Percentiles rank a stretch among this genome's conserved stretches.
These are phyloP conservation scores for Apodemus sylvaticus DNA, from an alignment of 2,113 vertebrate species.

Conservation along the genomic window DNA sequence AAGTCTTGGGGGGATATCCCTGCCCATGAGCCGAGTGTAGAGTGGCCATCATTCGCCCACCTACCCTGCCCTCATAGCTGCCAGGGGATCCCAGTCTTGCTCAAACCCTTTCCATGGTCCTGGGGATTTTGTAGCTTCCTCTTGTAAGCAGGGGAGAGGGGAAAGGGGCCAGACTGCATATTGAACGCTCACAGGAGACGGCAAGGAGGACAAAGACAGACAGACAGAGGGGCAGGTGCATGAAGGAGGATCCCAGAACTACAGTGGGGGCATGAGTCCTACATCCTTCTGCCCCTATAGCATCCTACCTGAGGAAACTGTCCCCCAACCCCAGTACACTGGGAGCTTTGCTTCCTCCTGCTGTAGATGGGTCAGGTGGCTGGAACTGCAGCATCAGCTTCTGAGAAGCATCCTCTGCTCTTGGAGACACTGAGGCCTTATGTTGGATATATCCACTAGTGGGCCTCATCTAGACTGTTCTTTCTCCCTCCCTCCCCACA, in stretches of 20 bases:
- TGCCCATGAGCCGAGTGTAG: not conserved
- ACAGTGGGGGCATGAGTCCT: accelerated
- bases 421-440: not conserved
- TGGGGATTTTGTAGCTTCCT: not conserved
- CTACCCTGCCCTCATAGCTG: not conserved
- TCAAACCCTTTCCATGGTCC: not conserved
- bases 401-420: not conserved
- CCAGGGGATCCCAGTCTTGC: not conserved
- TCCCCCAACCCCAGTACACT: not conserved
- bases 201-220: too few species aligned
- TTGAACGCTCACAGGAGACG: not conserved
- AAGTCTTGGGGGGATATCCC: accelerated
- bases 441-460: not conserved
- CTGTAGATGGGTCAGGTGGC: not conserved
- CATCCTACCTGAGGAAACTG: not conserved
- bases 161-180: not conserved
- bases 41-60: accelerated
- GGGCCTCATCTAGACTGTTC: accelerated
- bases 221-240: not conserved
- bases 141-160: not conserved
- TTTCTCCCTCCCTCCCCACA: too few species aligned
- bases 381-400: not conserved
- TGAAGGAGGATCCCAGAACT: not conserved
- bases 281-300: not conserved
- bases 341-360: not conserved